Base-by-base conservation (phyloP, 2,888 invertebrate species). In the Tethea ocularis region DNA sequence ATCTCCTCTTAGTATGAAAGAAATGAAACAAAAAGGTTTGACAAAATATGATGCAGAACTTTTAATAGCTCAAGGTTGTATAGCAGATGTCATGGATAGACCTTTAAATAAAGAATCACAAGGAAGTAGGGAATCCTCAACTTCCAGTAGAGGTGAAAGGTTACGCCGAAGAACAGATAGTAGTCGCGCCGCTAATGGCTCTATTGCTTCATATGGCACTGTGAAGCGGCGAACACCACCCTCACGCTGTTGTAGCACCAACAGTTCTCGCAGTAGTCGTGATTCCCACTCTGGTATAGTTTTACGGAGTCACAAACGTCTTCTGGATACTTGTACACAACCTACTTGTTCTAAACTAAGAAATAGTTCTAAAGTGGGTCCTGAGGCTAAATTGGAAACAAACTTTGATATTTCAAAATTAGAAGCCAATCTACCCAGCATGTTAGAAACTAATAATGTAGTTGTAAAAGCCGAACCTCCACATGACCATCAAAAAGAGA, bases 41-140 rank as follows among this genome's bases (percentile, higher is more conserved):
- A 97, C 97, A 15, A 97, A 97, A 80, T 97, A 97, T 87, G 97
- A 97, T 87, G 97, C 97, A 10, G 97, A 97, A 84, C 93, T 97
- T 80, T 91, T 97, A 68, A 97, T 97, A 84, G 97, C 97, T 46
- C 96, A 96, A 81, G 96, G 96, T 36, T 96, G 96, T 82, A 95
- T 96, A 83, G 94, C 96, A 57, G 96, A 96, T 83, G 94, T 95
- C 56, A 93, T 92, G 23, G 94, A 94, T 67, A 85, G 87, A 33
- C 66, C 78, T 67, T 71, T 68, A 57, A 78, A 81, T 65, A 90
- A 88, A 72, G 88, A 89, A 60, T 72, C 81, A 58, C 84, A 85
- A 67, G 85, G 91, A 33, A 89, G 93, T 69, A 82, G 93, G 67
- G 93, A 93, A 66, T 91, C 93, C 10, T 92, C 92, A 53, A 82